These are phyloP conservation scores for Tyrannus savana DNA, from an alignment of 2,113 vertebrate genomes.

Conservation along the genomic window DNA sequence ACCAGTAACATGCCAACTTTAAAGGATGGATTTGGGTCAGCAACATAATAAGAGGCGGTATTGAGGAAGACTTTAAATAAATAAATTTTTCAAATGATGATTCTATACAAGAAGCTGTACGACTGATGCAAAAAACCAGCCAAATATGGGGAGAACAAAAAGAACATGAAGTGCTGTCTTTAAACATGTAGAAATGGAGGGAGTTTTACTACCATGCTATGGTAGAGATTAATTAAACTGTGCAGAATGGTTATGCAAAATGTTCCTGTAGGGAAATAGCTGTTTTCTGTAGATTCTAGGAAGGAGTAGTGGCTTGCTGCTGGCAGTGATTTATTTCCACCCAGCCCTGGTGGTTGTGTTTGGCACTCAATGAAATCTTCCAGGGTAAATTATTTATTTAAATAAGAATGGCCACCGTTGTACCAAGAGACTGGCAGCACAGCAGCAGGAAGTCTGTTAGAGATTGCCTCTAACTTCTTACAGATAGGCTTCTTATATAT, in stretches of 20 bases:
- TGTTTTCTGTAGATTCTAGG: neutral
- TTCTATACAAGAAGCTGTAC: neutral
- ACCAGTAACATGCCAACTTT: neutral
- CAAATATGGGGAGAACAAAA: neutral
- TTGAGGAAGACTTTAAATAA: neutral
- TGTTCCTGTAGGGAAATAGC: neutral
- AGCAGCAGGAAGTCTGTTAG: conserved; percentile 15
- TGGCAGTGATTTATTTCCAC: conserved; percentile 41
- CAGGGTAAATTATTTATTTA: conserved; percentile 56
- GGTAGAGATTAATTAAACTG: neutral
- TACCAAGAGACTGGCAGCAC: neutral
- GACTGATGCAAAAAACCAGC: neutral
- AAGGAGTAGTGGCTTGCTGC: neutral
- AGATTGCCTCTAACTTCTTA: conserved; percentile 8
- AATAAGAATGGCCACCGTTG: neutral
- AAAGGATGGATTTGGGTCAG: neutral
- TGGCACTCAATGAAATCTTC: conserved; percentile 29
- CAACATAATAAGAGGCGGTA: neutral
- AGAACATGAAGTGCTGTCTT: neutral
- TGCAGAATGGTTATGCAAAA: neutral
- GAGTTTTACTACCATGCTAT: neutral
- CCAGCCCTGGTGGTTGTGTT: neutral
- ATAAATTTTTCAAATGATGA: neutral
- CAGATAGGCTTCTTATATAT: neutral
- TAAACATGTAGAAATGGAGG: neutral